These are phyloP conservation scores for Meriones unguiculatus DNA, from an alignment of 2,113 vertebrate genomes.

Conservation along the genomic window DNA sequence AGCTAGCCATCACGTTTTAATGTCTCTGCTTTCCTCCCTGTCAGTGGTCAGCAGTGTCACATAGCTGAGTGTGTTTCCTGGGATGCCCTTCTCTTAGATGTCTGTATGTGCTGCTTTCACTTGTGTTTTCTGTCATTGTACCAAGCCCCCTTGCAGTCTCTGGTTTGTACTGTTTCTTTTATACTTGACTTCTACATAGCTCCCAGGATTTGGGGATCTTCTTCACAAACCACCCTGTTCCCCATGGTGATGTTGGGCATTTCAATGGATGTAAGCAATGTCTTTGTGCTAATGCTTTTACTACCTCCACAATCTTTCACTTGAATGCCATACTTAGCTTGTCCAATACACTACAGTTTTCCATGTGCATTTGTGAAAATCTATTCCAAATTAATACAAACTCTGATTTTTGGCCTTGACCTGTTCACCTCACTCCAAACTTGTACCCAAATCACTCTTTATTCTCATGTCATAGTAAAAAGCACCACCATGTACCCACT, in stretches of 20 bases:
- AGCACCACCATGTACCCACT: not conserved
- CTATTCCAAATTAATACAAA: conserved; percentile 19
- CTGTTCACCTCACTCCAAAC: not conserved
- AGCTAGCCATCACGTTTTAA: not conserved
- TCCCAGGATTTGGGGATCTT: not conserved
- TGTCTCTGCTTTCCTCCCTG: not conserved
- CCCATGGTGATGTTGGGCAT: not conserved
- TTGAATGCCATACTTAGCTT: not conserved
- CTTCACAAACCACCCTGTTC: not conserved
- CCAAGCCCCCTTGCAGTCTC: not conserved
- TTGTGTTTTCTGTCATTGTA: not conserved
- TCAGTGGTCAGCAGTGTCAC: not conserved
- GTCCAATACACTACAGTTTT: not conserved
- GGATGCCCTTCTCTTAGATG: not conserved
- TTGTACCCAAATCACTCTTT: not conserved
- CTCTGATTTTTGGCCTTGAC: not conserved
- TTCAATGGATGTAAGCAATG: not conserved
- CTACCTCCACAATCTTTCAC: not conserved
- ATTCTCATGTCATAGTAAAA: not conserved
- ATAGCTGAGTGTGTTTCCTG: not conserved
- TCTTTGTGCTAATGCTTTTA: not conserved
- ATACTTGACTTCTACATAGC: not conserved
- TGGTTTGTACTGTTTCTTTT: not conserved
- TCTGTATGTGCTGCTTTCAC: not conserved
- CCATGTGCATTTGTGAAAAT: not conserved